These are phyloP conservation scores for Zaprionus capensis DNA, from an alignment of 1,140 invertebrate species.

Conservation along the genomic window DNA sequence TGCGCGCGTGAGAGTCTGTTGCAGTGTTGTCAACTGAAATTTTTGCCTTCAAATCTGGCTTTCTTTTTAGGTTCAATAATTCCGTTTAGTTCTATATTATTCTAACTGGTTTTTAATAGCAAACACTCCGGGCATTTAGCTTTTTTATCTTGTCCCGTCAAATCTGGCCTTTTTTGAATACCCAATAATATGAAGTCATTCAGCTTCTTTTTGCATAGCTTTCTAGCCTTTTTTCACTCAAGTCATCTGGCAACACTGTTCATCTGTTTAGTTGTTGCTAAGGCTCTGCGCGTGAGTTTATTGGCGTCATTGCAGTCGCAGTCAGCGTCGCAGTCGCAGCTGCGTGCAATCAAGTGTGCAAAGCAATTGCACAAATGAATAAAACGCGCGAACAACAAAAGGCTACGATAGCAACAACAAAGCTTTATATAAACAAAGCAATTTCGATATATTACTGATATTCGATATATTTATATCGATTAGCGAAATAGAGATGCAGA, in stretches of 20 bases:
- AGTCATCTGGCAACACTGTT: no score
- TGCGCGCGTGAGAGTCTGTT: not conserved
- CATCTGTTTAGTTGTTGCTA: slow-evolving; percentile 35
- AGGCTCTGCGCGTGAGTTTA: slow-evolving; percentile 42
- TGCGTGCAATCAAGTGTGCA: slow-evolving; percentile 76
- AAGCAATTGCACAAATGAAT: slow-evolving; percentile 71
- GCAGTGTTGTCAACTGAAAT: not conserved
- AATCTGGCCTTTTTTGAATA: no score
- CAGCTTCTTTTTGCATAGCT: no score
- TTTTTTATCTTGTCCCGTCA: no score
- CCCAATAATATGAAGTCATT: no score
- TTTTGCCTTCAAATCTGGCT: no score
- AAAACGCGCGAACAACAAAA: slow-evolving; percentile 43
- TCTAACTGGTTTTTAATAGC: not conserved
- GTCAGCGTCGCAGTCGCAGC: slow-evolving; percentile 11
- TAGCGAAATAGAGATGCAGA: slow-evolving; percentile 12
- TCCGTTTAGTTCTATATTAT: no score
- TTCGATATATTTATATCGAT: slow-evolving; percentile 13
- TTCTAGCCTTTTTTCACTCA: no score
- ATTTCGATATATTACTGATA: not conserved
- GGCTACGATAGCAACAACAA: slow-evolving; percentile 32
- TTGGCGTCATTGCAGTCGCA: slow-evolving; percentile 64
- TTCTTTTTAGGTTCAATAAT: no score
- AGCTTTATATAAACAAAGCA: slow-evolving; percentile 37
- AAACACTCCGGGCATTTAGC: no score